Percentiles rank a stretch among this genome's conserved stretches.
phyloP scores from a whole-genome alignment of 2,888 invertebrate genomes.

The Leptodirus hochenwartii region DNA sequence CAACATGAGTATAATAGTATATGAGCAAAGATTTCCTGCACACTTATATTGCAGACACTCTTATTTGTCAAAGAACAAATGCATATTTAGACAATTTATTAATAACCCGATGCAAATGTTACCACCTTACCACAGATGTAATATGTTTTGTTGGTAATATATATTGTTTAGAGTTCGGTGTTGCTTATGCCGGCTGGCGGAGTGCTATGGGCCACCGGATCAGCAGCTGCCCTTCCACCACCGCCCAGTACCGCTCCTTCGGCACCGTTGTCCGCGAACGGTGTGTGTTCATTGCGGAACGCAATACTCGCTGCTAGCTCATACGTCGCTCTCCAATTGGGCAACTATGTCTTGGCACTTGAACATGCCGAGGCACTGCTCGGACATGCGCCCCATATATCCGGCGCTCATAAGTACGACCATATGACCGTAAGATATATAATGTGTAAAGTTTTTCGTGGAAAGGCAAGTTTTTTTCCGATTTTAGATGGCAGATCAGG shows the following conservation, averaged over 20 bases:
- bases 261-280: constrained; percentile 39
- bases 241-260: constrained; percentile 36
- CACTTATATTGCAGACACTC: too few species aligned
- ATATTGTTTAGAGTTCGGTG: too few species aligned
- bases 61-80: too few species aligned
- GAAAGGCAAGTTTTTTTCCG: constrained; percentile 1
- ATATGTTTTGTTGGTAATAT: too few species aligned
- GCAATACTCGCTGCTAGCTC: constrained; percentile 61
- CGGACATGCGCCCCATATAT: constrained; percentile 47
- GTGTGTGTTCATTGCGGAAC: constrained; percentile 39
- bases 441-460: constrained; percentile 3
- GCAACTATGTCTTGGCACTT: constrained; percentile 64
- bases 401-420: constrained; percentile 56
- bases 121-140: too few species aligned
- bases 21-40: too few species aligned
- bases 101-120: too few species aligned
- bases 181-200: constrained; percentile 24
- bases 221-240: constrained; percentile 23
- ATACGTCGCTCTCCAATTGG: constrained; percentile 68
- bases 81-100: too few species aligned
- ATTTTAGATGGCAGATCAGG: too few species aligned
- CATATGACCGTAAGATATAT: constrained; percentile 16
- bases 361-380: constrained; percentile 61
- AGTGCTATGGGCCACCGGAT: constrained; percentile 12
- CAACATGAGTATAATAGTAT: too few species aligned